Evolutionary conservation across 2,888 invertebrate genomes (phyloP), one percentile per base, ranked within the genome.

Genomic region (Dolichopus griseipennis): DNA sequence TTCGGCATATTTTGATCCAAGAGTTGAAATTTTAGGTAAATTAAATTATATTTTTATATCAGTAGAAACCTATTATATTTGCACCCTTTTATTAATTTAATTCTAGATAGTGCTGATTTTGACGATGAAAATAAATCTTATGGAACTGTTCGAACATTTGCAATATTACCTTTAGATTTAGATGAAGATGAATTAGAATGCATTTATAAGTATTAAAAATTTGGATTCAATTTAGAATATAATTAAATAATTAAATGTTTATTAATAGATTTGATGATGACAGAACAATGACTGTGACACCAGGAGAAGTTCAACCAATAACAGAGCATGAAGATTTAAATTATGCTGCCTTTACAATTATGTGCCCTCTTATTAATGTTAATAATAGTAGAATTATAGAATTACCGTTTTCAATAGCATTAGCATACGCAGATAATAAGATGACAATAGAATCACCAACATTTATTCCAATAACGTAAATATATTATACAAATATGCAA

Each of bases 301-400:
- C 79, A 2, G 76, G 77, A 68, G 75, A 77, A 71, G 80, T 81
- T 43, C 76, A 77, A 43, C 76, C 82, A 61, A 79, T 84, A 70
- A 76, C 81, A 22, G 84, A 84, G 63, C 80, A 84, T 72, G 82
- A 82, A 77, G 78, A 81, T 63, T 77, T 83, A n/a, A 76, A 76
- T 43, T 85, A 81, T 73, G 78, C 81, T 4, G 81, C 79, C 0
- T 82, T 78, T 73, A 79, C 78, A 67, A 76, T 83, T 18, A 76
- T 79, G 71, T 83, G 83, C 70, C 81, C 78, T 65, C 73, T 78
- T 27, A 69, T 70, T 1, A 43, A 65, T 66, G n/a, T 67, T 63
- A 68, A 69, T 0, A 68, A 69, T 6, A 71, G 67, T 10, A 63
- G 66, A 1, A 67, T 74, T 9, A 68, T 75, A 21, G 71, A 73